These are phyloP conservation scores for Nomada flava DNA, from an alignment of 2,888 invertebrate species.

Conservation along the genomic window DNA sequence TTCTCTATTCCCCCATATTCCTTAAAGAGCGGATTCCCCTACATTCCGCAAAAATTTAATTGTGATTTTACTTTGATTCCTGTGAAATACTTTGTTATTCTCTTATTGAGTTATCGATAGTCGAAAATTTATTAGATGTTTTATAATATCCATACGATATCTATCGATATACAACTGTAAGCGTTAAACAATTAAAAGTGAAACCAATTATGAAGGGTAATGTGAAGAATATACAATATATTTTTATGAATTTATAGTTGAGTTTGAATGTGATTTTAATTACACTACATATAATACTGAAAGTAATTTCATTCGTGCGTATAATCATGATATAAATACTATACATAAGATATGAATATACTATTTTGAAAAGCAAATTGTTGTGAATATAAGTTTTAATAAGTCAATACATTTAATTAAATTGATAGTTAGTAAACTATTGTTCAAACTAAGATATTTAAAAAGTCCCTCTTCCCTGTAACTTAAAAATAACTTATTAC, in stretches of 20 bases:
- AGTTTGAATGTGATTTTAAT: background rate
- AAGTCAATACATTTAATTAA: too few species aligned
- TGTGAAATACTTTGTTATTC: background rate
- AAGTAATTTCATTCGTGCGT: too few species aligned
- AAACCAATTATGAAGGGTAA: background rate
- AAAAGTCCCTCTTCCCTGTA: background rate
- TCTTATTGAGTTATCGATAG: background rate
- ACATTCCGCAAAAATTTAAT: background rate
- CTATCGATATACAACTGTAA: background rate
- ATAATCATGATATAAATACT: too few species aligned
- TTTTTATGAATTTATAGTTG: background rate
- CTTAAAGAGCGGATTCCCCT: background rate
- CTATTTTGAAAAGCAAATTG: too few species aligned
- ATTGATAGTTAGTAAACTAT: too few species aligned
- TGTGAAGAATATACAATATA: background rate
- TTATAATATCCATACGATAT: background rate
- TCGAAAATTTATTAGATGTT: background rate
- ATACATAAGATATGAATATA: too few species aligned
- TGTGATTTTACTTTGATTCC: background rate
- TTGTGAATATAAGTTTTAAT: too few species aligned
- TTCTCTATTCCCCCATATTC: conserved; percentile 22
- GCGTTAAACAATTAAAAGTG: background rate
- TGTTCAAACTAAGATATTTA: background rate
- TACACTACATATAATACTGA: background rate
- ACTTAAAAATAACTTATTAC: background rate